A percentile compares a stretch with the other conserved stretches of the same genome.
Evolutionary conservation across 2,797 vertebrate species (phyloP).

Genomic region (Echiichthys vipera): DNA sequence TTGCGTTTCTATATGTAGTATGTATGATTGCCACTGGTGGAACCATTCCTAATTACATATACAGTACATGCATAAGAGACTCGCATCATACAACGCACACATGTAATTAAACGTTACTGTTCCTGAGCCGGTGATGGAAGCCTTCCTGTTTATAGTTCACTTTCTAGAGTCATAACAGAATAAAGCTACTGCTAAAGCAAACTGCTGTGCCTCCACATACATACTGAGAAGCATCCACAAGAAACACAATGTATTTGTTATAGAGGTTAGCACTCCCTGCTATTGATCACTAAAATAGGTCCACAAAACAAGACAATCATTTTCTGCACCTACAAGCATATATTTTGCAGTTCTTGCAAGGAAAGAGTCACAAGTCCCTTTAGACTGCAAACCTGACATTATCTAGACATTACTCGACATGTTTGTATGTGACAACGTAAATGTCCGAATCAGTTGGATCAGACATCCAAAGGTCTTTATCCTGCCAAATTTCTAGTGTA

Average conservation of each 20-base stretch:
- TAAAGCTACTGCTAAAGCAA: background rate
- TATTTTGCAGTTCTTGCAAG: background rate
- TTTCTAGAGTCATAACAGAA: no score
- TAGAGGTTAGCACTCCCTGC: background rate
- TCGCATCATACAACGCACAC: background rate
- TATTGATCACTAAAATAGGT: background rate
- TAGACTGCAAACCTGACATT: no score
- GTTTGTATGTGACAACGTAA: no score
- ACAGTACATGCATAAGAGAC: background rate
- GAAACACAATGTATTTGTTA: background rate
- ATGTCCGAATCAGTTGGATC: no score
- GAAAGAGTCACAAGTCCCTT: background rate
- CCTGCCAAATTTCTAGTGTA: no score
- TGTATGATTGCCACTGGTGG: background rate
- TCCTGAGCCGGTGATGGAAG: background rate
- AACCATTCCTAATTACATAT: background rate
- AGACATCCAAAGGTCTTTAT: no score
- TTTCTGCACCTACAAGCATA: background rate
- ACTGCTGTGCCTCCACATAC: background rate
- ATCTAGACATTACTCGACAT: no score
- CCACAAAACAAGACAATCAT: background rate
- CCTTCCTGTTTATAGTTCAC: background rate
- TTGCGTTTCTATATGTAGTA: background rate
- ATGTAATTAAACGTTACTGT: background rate
- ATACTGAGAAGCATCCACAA: background rate